Evolutionary conservation across 1,140 invertebrate species (phyloP), one percentile per base, ranked within the genome.

Genomic region (Drosophila setifemur): DNA sequence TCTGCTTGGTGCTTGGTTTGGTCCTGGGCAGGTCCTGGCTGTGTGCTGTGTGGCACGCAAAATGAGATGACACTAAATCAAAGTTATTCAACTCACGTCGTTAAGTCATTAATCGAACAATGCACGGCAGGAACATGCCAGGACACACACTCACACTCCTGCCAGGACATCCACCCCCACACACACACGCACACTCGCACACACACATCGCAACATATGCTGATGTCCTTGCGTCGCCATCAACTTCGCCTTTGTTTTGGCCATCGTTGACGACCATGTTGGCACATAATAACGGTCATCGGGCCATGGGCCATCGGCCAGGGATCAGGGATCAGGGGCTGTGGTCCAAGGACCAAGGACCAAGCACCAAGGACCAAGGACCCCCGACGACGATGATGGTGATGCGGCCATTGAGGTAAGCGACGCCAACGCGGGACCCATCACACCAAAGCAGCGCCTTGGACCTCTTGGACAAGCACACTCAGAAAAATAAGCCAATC

Each of bases 31-130:
- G 19, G 57, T 40, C 53, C 35, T 54, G 37, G 26, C 11, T 70
- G 29, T 53, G 23, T n/a, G 53, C 49, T 57, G 69, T 25, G 48
- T 58, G 55, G 61, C 57, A 72, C 77, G 57, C 78, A 57, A 86
- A 83, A 79, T 74, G 79, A 63, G 81, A 85, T 79, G 75, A 83
- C 81, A 86, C 81, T 86, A 86, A 86, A 86, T 86, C 81, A 86
- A 86, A 86, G 75, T 86, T 86, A 86, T 86, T 86, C 81, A 81
- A 75, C 75, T 71, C 81, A 86, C 81, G 81, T 86, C 81, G 81
- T 86, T 86, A 86, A 86, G 81, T 86, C 81, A 86, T 86, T 86
- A 86, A 86, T 86, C 81, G 81, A 86, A 86, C 81, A 85, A 85
- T 85, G 75, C 79, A 86, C 81, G 64, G 60, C 60, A 74, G 74